Evolutionary conservation across 1,140 invertebrate species (phyloP), one percentile per base, ranked within the genome.

Genomic region (Scaptomyza hsui): DNA sequence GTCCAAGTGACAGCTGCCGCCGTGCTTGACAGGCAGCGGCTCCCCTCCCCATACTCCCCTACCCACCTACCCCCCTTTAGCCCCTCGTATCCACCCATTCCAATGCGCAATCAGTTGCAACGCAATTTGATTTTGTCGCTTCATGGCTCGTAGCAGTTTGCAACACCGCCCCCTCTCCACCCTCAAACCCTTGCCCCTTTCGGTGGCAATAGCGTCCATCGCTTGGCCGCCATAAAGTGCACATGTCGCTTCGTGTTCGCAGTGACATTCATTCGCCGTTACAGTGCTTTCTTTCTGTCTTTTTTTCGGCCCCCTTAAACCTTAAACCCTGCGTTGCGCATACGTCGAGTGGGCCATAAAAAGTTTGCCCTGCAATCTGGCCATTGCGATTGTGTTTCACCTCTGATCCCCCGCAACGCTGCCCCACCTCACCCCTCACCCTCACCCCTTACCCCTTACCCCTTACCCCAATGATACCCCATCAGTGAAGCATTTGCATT

Each of bases 221-320:
- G 63, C 65, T 67, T 62, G 62, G 75, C 52, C 64, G 65, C 78
- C 85, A 89, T 89, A 89, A 89, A 89, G 80, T 89, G 86, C 86
- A 89, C 80, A 89, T 89, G 86, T 89, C 85, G 86, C 78, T 76
- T 75, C 74, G 76, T 89, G 86, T 89, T 89, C 86, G 72, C 86
- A 89, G 77, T 83, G 85, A 89, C 80, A 89, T 89, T 89, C 85
- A 89, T 89, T 85, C 85, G 80, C 77, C 78, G 78, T 85, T 76
- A 68, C 74, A 74, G 42, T 81, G 79, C 67, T 80, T 83, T 80
- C 64, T 79, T 80, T n/a, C n/a, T n/a, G n/a, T n/a, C n/a, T n/a
- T n/a, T n/a, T 82, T 82, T 76, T 29, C 59, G 61, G 12, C 53
- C 29, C 29, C 29, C 32, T 37, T 24, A 4, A 1, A 24, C 48